Evolutionary conservation across 2,797 vertebrate genomes (phyloP), one percentile per base, ranked within the genome.

Genomic region (Peromyscus nudipes): DNA sequence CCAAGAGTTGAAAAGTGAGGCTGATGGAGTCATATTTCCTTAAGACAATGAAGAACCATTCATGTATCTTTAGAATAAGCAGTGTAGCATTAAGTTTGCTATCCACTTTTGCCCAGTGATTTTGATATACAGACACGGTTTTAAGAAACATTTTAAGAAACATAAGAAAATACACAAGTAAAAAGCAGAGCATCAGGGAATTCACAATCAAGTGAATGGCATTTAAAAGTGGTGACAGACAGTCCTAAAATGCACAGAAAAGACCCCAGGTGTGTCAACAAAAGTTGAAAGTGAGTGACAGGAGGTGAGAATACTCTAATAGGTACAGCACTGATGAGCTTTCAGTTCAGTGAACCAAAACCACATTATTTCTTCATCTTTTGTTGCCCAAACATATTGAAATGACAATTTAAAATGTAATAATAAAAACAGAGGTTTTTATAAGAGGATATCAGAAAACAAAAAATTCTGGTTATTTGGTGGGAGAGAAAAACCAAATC

Each of bases 141-240:
- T 49, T 49, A 49, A 49, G 49, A 49, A 64, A 60, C 34, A 16
- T 86, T 85, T 40, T 88, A 90, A 80, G 62, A 49, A 71, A 93
- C 21, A 83, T 4, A 23, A 40, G 37, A 57, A 77, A 52, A 79
- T 0, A 62, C 17, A 96, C 0, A 23, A 34, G 27, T 37, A 69
- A 73, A 81, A 17, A 96, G 13, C 17, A 46, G 82, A 93, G 73
- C 40, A 91, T 21, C 7, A 29, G 17, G 13, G 49, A 88, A 27
- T 65, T 93, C 40, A 86, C 17, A 62, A 62, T 25, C 57, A 52
- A 79, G 43, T 84, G 82, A 65, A 11, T 27, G 14, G 27, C 16
- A 69, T 69, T 94, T 62, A 80, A 88, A 96, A 49, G 64, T 75
- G 40, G n/a, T 77, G 60, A 89, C 8, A 94, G 82, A 75, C 29